These are phyloP conservation scores for Etheostoma perlongum DNA, from an alignment of 2,797 vertebrate genomes.

Conservation along the genomic window DNA sequence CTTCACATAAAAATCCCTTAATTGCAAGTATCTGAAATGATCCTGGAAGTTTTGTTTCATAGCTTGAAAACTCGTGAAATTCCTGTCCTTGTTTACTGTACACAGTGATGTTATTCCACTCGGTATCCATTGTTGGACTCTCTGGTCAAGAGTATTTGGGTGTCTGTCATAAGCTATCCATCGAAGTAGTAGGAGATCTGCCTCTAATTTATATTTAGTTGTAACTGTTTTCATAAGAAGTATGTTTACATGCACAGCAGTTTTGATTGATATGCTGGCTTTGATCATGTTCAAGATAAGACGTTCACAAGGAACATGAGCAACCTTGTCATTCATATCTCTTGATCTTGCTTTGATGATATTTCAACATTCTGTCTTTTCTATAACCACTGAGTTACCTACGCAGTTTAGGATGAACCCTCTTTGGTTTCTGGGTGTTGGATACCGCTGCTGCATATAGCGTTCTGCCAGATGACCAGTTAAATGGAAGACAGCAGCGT, in stretches of 20 bases:
- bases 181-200: no score
- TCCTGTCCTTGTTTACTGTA: no score
- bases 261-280: constrained; percentile 2
- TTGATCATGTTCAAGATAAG: constrained; percentile 13
- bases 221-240: constrained; percentile 6
- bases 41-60: no score
- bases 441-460: neutral
- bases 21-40: no score
- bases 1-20: no score
- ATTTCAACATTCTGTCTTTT: neutral
- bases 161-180: no score
- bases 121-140: no score
- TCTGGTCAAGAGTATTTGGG: no score
- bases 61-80: no score
- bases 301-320: neutral
- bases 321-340: neutral
- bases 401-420: neutral
- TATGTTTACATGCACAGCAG: neutral
- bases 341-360: fast-evolving
- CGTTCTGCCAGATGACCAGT: neutral
- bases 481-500: constrained; percentile 1
- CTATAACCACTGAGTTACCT: neutral
- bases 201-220: neutral
- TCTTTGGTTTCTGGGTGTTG: neutral
- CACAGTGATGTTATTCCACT: no score